phyloP scores from a whole-genome alignment of 2,113 vertebrate genomes.

The Platanista minor region DNA sequence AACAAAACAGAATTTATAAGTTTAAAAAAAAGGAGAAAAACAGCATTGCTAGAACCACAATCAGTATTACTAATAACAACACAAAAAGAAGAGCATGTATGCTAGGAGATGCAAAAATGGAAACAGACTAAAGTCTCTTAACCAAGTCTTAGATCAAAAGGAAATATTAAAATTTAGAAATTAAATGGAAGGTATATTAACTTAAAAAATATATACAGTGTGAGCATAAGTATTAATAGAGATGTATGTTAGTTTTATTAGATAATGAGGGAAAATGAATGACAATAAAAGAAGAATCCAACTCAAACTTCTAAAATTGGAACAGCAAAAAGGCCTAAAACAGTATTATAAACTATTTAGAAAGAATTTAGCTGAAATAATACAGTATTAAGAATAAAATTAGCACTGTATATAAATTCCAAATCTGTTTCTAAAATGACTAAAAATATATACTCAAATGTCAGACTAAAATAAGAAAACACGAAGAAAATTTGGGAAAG shows the following conservation, averaged over 20 bases:
- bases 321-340: not conserved
- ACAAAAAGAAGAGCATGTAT: not conserved
- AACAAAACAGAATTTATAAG: not conserved
- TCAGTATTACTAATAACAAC: not conserved
- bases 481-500: not conserved
- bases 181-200: not conserved
- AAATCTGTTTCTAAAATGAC: not conserved
- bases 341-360: not conserved
- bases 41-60: not conserved
- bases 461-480: not conserved
- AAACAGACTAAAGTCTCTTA: not conserved
- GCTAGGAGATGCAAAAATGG: not conserved
- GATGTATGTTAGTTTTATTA: not conserved
- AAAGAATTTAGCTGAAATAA: not conserved
- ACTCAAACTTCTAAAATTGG: not conserved
- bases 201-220: not conserved
- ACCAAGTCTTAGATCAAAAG: not conserved
- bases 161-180: not conserved
- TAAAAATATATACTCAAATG: not conserved
- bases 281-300: not conserved
- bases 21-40: not conserved
- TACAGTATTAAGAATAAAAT: not conserved
- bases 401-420: not conserved
- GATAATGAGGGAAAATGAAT: not conserved
- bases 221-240: not conserved